These are phyloP conservation scores for Maccullochella peelii DNA, from an alignment of 2,113 vertebrate species.

Conservation along the genomic window DNA sequence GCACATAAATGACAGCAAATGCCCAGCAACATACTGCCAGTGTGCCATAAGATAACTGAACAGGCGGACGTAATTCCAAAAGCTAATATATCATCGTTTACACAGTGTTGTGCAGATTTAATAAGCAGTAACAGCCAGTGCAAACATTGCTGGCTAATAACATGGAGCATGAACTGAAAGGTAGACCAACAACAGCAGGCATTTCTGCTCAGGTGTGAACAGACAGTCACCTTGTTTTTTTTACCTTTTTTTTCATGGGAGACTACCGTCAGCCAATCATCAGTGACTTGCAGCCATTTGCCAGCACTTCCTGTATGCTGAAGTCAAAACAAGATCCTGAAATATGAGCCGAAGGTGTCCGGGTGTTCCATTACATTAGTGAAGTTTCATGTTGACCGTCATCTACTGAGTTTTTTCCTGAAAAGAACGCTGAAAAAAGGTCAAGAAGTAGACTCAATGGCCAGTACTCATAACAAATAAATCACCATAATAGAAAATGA, in stretches of 20 bases:
- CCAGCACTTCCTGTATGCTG: background rate
- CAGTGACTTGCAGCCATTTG: background rate
- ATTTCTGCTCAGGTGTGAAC: constrained; percentile 19
- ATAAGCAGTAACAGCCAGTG: constrained; percentile 12
- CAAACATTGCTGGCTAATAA: constrained; percentile 42
- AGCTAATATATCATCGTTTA: constrained; percentile 30
- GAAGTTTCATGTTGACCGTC: background rate
- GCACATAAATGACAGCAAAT: background rate
- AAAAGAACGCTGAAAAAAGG: background rate
- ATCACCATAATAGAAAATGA: background rate
- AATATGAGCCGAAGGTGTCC: constrained; percentile 17
- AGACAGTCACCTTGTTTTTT: background rate
- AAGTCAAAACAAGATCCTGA: constrained; percentile 38
- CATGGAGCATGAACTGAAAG: constrained; percentile 15
- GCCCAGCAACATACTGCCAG: background rate
- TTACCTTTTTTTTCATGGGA: background rate
- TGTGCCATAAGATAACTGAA: constrained; percentile 22
- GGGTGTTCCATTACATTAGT: background rate
- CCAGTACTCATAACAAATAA: background rate
- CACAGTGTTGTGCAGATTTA: constrained; percentile 40
- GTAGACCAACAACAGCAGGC: background rate
- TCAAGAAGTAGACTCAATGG: background rate
- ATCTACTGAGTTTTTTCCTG: background rate
- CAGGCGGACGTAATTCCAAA: constrained; percentile 18
- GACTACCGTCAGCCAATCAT: background rate